Evolutionary conservation across 2,888 invertebrate genomes (phyloP).

Genomic region (Coenonympha glycerion): DNA sequence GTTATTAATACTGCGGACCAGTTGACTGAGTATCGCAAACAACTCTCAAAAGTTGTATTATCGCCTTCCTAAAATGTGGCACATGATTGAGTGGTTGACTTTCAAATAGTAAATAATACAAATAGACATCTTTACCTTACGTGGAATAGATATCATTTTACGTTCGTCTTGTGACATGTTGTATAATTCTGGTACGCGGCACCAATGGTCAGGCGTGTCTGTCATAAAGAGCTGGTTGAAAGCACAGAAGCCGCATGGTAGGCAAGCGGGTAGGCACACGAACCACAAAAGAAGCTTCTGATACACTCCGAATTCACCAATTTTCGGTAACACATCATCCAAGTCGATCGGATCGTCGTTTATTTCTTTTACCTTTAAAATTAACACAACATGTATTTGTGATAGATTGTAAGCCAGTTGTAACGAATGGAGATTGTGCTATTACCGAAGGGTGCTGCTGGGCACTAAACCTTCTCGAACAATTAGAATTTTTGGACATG

Average conservation of each 20-base stretch:
- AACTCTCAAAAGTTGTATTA: slow-evolving; percentile 79
- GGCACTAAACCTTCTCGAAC: slow-evolving; percentile 36
- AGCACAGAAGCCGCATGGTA: slow-evolving; percentile 93
- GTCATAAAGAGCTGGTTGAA: slow-evolving; percentile 96
- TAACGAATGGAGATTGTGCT: too few species aligned
- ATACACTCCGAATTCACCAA: slow-evolving; percentile 93
- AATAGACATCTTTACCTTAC: slow-evolving; percentile 28
- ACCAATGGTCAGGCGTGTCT: slow-evolving; percentile 91
- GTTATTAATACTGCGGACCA: slow-evolving; percentile 77
- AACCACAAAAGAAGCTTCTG: slow-evolving; percentile 90
- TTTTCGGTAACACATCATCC: slow-evolving; percentile 88
- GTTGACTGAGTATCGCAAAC: slow-evolving; percentile 82
- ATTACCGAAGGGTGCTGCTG: slow-evolving; percentile 48
- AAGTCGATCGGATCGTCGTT: slow-evolving; percentile 79
- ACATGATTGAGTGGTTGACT: background rate
- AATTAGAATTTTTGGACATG: slow-evolving; percentile 24
- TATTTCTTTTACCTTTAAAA: slow-evolving; percentile 54
- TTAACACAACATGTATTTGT: background rate
- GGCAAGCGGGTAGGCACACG: slow-evolving; percentile 90
- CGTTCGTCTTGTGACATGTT: slow-evolving; percentile 76
- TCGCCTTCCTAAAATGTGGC: slow-evolving; percentile 42
- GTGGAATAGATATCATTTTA: slow-evolving; percentile 80
- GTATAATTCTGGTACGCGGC: slow-evolving; percentile 81
- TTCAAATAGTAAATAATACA: background rate
- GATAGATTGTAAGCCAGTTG: too few species aligned